Evolutionary conservation across 2,113 vertebrate genomes (phyloP), one percentile per base, ranked within the genome.

Genomic region (Glaucomys volans): DNA sequence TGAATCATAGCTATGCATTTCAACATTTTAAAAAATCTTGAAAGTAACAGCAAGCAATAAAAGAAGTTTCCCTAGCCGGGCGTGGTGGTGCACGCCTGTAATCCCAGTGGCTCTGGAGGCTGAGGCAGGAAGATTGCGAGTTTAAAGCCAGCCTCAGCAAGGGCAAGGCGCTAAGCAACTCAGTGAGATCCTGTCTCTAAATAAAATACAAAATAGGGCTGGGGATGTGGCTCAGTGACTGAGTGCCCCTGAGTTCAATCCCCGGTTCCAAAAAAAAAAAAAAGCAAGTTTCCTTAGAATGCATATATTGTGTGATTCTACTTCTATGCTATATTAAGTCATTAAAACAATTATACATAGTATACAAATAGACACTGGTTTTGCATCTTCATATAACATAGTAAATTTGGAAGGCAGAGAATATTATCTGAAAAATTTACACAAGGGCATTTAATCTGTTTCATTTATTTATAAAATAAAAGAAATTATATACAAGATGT

Each of bases 321-420:
- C 32, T 76, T 57, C 57, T 14, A 81, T 74, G 44, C 16, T 87
- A 17, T 72, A 82, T 37, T 79, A 75, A 57, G 8, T 10, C 32
- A 50, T 47, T 87, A 54, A 90, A 86, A 71, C 28, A 81, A n/a
- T 37, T 13, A 8, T 37, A 30, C 52, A 50, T 42, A 62, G 30
- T 92, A 8, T 77, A 69, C 14, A 71, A 6, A 64, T 50, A 57
- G 35, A 64, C 28, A 74, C 8, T 75, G 22, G 18, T 8, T 91
- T 75, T 72, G 35, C 59, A 86, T 72, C 57, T 91, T 88, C 42
- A 72, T 35, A 54, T 64, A 71, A 37, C 44, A 71, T 52, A 90
- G 62, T 17, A 95, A 94, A 96, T 74, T 37, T 81, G 13, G 47
- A 91, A 95, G 32, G 10, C n/a, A 88, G 64, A 88, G 57, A 88